Conservation (phyloP, 2,797 vertebrate genomes). For the Tangara arthus region DNA sequence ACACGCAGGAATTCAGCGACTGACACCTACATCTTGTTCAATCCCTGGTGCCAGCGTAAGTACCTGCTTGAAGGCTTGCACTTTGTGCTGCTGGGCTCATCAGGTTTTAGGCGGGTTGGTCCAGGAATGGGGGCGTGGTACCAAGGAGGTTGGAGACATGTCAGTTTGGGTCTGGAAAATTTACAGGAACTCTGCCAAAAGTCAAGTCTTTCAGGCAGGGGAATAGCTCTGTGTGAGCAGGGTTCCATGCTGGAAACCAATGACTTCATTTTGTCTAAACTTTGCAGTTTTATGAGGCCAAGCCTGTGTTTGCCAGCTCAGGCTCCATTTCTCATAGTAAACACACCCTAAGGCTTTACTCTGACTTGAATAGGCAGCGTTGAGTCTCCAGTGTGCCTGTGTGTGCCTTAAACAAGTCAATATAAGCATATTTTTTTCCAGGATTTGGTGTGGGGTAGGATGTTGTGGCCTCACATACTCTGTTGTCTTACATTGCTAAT, state of each 20-base stretch:
- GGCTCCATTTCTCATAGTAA: not conserved
- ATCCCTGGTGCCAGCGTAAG: conserved; percentile 89
- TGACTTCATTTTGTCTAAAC: not conserved
- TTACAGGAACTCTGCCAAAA: not conserved
- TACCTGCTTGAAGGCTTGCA: not conserved
- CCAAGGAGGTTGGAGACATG: not conserved
- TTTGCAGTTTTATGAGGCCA: not conserved
- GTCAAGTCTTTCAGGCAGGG: not conserved
- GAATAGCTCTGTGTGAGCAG: not conserved
- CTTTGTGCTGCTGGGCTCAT: not conserved
- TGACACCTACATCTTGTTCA: conserved; percentile 90
- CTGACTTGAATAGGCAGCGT: not conserved
- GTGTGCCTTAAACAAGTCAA: not conserved
- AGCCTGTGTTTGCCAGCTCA: not conserved
- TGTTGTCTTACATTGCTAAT: not conserved
- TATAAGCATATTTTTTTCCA: fast-evolving
- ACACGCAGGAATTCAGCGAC: conserved; percentile 76
- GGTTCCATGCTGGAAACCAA: not conserved
- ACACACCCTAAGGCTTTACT: not conserved
- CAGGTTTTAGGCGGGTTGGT: not conserved
- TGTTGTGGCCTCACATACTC: not conserved
- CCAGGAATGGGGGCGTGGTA: not conserved
- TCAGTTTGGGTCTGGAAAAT: not conserved
- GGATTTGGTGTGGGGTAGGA: not conserved
- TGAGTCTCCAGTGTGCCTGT: not conserved